Conservation (phyloP, 1,140 invertebrate genomes). For the fruit fly (Drosophila melanogaster) region DNA sequence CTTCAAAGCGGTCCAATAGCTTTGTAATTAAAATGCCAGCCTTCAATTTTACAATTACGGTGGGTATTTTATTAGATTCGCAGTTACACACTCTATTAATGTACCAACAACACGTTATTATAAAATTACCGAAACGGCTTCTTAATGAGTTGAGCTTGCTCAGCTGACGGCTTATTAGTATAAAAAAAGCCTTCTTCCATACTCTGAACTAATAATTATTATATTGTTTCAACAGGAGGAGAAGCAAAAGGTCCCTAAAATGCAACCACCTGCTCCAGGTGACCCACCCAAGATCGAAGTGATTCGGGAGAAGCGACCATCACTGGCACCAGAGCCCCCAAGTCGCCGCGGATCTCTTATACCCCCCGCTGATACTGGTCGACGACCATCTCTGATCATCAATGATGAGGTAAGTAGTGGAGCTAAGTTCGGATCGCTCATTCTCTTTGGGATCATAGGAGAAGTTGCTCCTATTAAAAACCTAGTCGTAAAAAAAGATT, state of each 20-base stretch:
- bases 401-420: conserved; percentile 93
- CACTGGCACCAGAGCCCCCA: conserved; percentile 90
- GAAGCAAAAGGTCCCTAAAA: conserved; percentile 88
- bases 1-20: background rate
- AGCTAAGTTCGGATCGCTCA: background rate
- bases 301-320: conserved; percentile 90
- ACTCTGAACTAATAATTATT: background rate
- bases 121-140: no score
- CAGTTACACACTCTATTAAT: background rate
- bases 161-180: no score
- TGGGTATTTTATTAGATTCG: conserved; percentile 18
- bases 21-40: conserved; percentile 35
- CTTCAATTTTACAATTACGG: conserved; percentile 42
- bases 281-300: conserved; percentile 94
- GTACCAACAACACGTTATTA: background rate
- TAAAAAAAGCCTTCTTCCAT: no score
- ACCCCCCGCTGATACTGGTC: conserved; percentile 92
- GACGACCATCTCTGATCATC: conserved; percentile 94
- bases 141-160: no score
- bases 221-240: conserved; percentile 62
- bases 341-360: conserved; percentile 93
- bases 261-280: conserved; percentile 88
- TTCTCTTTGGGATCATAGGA: background rate
- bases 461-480: no score
- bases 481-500: no score